Percentiles rank a stretch among this genome's conserved stretches.
phyloP scores from a whole-genome alignment of 2,797 vertebrate species.

The Lagorchestes hirsutus region DNA sequence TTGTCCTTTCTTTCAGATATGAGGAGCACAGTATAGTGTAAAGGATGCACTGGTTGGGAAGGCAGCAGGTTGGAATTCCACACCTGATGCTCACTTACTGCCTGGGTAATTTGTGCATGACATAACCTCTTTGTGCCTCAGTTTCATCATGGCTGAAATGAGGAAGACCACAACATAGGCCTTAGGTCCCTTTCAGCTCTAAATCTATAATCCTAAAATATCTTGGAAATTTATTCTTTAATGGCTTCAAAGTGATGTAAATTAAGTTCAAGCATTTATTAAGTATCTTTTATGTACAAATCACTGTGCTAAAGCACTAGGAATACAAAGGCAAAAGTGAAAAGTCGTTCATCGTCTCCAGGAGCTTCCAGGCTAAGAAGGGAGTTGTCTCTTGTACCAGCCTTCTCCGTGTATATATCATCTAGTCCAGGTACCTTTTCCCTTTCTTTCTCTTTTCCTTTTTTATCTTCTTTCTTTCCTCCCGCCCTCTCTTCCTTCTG shows the following conservation, averaged over 20 bases:
- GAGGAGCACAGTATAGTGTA: neutral
- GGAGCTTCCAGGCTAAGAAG: neutral
- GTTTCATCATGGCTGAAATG: neutral
- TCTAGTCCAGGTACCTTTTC: neutral
- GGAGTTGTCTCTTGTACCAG: neutral
- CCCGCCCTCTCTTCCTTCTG: neutral
- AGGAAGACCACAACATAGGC: neutral
- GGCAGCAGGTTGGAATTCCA: neutral
- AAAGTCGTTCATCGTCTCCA: neutral
- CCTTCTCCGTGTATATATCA: neutral
- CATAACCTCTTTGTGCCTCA: neutral
- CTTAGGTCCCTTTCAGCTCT: neutral
- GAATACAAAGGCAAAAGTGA: neutral
- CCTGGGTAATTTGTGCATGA: neutral
- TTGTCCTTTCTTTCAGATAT: neutral
- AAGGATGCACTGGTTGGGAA: neutral
- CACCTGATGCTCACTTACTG: neutral
- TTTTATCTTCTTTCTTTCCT: too few species aligned
- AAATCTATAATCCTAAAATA: neutral
- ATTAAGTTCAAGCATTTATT: neutral
- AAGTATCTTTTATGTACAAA: neutral
- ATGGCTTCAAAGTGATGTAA: neutral
- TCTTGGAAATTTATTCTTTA: neutral
- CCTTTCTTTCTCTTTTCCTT: neutral
- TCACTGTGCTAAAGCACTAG: neutral